These are phyloP conservation scores for Cheirogaleus major DNA, from an alignment of 2,797 vertebrate species.

Conservation along the genomic window DNA sequence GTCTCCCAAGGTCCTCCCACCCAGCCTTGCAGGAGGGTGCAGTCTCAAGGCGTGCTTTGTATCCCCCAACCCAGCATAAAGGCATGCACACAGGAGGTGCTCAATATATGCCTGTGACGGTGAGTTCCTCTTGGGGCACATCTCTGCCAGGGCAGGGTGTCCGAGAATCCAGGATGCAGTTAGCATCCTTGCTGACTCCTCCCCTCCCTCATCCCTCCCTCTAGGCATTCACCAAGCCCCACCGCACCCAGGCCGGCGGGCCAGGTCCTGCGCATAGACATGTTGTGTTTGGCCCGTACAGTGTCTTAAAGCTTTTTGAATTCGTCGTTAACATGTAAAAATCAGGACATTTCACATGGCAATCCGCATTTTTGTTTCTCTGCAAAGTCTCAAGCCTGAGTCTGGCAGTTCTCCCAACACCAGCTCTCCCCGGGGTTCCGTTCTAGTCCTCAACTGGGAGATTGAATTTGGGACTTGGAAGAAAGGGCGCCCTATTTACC, in stretches of 20 bases:
- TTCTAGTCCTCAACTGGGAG: not conserved
- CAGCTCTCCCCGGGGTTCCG: not conserved
- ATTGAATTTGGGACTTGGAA: not conserved
- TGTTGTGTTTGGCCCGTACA: not conserved
- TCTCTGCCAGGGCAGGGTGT: not conserved
- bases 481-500: not conserved
- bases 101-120: not conserved
- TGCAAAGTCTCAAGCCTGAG: not conserved
- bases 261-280: not conserved
- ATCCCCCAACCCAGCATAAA: not conserved
- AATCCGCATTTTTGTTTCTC: not conserved
- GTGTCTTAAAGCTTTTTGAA: not conserved
- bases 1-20: not conserved
- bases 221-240: not conserved
- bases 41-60: not conserved
- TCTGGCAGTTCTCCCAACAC: not conserved
- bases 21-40: not conserved
- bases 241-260: accelerated
- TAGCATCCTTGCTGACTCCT: not conserved
- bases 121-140: not conserved
- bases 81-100: not conserved
- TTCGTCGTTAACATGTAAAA: not conserved
- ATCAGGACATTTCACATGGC: not conserved
- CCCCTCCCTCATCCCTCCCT: not conserved
- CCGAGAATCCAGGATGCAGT: not conserved